phyloP scores from a whole-genome alignment of 2,797 vertebrate species.

The Sebastes glaucus region DNA sequence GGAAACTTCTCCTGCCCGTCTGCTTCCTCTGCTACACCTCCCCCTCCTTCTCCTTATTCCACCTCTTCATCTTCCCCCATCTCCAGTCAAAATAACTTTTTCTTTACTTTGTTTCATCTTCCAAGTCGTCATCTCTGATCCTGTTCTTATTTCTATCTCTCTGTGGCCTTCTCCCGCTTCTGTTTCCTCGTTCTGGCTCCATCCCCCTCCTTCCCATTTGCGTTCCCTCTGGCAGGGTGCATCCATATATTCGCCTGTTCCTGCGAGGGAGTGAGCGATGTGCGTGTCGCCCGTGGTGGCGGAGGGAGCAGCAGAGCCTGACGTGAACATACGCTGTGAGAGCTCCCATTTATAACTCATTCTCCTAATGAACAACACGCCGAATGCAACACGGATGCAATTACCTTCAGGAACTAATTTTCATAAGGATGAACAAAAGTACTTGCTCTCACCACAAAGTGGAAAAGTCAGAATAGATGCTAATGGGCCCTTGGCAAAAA shows the following conservation, averaged over 20 bases:
- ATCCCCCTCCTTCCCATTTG: slow-evolving; percentile 21
- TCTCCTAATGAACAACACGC: slow-evolving; percentile 73
- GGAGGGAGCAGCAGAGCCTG: slow-evolving; percentile 74
- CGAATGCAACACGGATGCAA: slow-evolving; percentile 66
- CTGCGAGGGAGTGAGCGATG: slow-evolving; percentile 74
- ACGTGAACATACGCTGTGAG: slow-evolving; percentile 79
- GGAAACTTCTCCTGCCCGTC: slow-evolving; percentile 67
- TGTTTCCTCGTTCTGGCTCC: slow-evolving; percentile 16
- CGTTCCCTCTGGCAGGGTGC: slow-evolving; percentile 54
- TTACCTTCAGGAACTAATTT: slow-evolving; percentile 74
- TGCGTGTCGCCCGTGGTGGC: slow-evolving; percentile 68
- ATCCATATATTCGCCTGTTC: slow-evolving; percentile 64
- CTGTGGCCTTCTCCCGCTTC: slow-evolving; percentile 10
- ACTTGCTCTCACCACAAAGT: slow-evolving; percentile 53
- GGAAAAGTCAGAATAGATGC: slow-evolving; percentile 59
- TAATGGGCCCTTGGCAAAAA: slow-evolving; percentile 54
- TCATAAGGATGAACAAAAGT: slow-evolving; percentile 67
- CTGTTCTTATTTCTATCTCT: slow-evolving; percentile 32
- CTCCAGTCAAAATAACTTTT: slow-evolving; percentile 16
- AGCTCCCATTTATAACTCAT: slow-evolving; percentile 79
- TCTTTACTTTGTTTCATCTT: slow-evolving; percentile 37
- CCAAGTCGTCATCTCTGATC: slow-evolving; percentile 30
- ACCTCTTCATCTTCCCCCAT: slow-evolving; percentile 27
- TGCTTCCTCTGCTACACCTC: slow-evolving; percentile 35
- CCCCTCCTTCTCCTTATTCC: slow-evolving; percentile 23